Percentiles rank a stretch among this genome's conserved stretches.
phyloP scores from a whole-genome alignment of 2,113 vertebrate species.

The Ciconia stormi region DNA sequence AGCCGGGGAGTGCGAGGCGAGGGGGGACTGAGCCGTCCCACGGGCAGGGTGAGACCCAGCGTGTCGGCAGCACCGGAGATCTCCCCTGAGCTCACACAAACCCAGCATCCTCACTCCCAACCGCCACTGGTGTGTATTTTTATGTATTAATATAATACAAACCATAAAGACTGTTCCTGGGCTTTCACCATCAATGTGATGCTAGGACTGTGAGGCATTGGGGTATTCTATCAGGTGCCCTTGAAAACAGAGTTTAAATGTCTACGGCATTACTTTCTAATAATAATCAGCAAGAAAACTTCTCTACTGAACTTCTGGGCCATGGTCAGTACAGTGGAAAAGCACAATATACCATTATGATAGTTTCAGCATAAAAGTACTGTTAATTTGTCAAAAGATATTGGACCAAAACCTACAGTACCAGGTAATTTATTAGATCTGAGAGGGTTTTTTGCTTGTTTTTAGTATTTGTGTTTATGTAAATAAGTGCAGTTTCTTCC shows the following conservation, averaged over 20 bases:
- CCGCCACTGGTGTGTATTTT: background rate
- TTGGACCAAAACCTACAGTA: background rate
- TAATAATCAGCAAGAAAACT: background rate
- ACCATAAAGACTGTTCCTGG: background rate
- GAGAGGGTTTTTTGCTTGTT: background rate
- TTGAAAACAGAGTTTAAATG: background rate
- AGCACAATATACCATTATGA: background rate
- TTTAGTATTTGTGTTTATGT: background rate
- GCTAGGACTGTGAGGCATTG: background rate
- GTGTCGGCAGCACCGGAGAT: background rate
- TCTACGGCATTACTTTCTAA: background rate
- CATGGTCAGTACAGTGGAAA: background rate
- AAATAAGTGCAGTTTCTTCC: background rate
- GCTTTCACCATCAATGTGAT: background rate
- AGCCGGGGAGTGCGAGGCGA: accelerated
- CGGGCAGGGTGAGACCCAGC: background rate
- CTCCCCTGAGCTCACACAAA: background rate
- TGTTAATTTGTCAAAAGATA: background rate
- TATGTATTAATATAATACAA: background rate
- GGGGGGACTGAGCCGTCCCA: background rate
- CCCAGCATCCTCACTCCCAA: background rate
- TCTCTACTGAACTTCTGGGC: background rate
- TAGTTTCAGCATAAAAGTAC: background rate
- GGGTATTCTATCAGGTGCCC: background rate
- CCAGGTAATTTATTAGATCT: background rate